Evolutionary conservation across 2,797 vertebrate species (phyloP).

Genomic region (Dendrocincla tyrannina): DNA sequence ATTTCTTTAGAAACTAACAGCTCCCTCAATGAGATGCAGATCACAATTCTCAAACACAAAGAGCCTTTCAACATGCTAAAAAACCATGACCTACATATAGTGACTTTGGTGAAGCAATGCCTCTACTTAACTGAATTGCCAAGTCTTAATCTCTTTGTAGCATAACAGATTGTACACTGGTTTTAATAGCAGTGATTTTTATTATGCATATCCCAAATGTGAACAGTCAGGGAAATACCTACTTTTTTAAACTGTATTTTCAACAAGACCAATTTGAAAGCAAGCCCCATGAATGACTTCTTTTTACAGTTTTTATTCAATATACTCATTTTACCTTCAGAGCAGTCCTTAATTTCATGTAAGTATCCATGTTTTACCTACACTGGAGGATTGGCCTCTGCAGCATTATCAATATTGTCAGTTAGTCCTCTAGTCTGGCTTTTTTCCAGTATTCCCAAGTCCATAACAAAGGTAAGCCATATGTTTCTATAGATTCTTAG

Average conservation of each 20-base stretch:
- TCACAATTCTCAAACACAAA: slow-evolving; percentile 4
- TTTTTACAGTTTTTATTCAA: neutral
- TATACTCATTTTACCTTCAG: neutral
- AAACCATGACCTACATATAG: slow-evolving; percentile 26
- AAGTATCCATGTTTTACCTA: neutral
- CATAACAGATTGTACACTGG: slow-evolving; percentile 17
- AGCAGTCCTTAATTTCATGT: neutral
- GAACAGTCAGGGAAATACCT: neutral
- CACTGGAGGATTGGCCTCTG: neutral
- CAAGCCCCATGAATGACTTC: neutral
- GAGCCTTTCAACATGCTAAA: slow-evolving; percentile 6
- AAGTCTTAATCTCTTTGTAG: slow-evolving; percentile 33
- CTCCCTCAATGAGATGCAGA: neutral
- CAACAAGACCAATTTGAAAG: neutral
- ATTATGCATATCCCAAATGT: neutral
- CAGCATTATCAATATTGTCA: neutral
- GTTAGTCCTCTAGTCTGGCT: neutral
- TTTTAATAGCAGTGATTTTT: slow-evolving; percentile 27
- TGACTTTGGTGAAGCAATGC: neutral
- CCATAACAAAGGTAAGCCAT: neutral
- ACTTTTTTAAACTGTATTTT: neutral
- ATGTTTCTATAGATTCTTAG: neutral
- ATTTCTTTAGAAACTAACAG: neutral
- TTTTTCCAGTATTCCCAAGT: neutral
- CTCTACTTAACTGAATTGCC: neutral